phyloP scores from a whole-genome alignment of 2,888 invertebrate species.

The Rhyacophila evoluta region DNA sequence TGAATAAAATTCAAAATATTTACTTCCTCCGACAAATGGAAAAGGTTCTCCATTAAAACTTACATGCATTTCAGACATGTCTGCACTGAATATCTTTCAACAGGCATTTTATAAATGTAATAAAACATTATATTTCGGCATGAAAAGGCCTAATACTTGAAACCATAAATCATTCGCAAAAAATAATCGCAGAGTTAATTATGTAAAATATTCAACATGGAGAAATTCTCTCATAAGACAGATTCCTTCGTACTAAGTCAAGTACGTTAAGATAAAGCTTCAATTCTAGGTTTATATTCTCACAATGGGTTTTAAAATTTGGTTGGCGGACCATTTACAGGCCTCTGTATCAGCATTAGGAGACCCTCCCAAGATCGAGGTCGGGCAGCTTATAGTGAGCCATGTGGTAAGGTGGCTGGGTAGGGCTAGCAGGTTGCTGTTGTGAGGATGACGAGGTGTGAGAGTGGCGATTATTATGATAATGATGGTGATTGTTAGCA shows the following conservation, averaged over 20 bases:
- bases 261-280: no score
- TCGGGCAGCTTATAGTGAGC: slow-evolving; percentile 81
- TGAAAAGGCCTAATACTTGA: no score
- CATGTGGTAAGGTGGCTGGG: slow-evolving; percentile 80
- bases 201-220: no score
- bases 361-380: slow-evolving; percentile 58
- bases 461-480: slow-evolving; percentile 57
- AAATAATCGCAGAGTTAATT: no score
- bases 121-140: no score
- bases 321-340: neutral
- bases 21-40: neutral
- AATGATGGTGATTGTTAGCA: slow-evolving; percentile 30
- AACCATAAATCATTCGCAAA: no score
- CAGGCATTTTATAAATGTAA: no score
- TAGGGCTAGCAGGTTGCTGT: slow-evolving; percentile 67
- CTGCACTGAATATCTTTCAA: no score
- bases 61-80: neutral
- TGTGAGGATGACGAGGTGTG: slow-evolving; percentile 54
- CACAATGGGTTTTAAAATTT: no score
- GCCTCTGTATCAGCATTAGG: slow-evolving; percentile 40
- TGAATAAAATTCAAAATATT: neutral
- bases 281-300: no score
- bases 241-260: no score
- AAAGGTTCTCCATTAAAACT: neutral
- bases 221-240: no score